Conservation (phyloP, 1,140 invertebrate species). For the Leptinotarsa defecta region DNA sequence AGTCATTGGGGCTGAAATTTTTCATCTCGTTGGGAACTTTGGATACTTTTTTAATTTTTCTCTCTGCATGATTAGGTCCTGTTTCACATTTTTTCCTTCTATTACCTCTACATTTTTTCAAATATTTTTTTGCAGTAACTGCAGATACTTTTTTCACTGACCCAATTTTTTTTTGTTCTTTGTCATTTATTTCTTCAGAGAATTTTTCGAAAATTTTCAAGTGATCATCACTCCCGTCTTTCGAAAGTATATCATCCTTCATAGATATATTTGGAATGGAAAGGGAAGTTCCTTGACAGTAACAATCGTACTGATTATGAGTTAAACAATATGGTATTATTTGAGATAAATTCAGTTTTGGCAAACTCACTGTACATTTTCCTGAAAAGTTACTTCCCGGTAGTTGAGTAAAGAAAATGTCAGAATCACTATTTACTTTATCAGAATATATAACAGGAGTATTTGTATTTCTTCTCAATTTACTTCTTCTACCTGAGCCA, state of each 20-base stretch:
- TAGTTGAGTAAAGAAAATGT: constrained; percentile 17
- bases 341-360: constrained; percentile 42
- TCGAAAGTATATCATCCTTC: too few species aligned
- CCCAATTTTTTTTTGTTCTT: too few species aligned
- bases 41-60: too few species aligned
- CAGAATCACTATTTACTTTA: constrained; percentile 43
- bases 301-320: constrained; percentile 52
- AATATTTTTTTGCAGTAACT: too few species aligned
- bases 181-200: too few species aligned
- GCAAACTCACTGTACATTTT: constrained; percentile 38
- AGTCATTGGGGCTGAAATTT: neutral
- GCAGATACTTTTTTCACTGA: too few species aligned
- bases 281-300: constrained; percentile 42
- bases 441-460: constrained; percentile 54
- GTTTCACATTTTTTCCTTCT: too few species aligned
- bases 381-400: constrained; percentile 19
- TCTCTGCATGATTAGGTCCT: too few species aligned
- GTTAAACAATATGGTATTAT: constrained; percentile 52
- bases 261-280: neutral
- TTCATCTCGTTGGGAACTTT: too few species aligned
- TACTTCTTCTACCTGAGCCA: constrained; percentile 45
- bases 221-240: too few species aligned
- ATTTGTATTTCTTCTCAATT: constrained; percentile 49
- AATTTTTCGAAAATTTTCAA: too few species aligned
- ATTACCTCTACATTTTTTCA: too few species aligned